Conservation (phyloP, 2,113 vertebrate genomes). For the Hyperopisus bebe region DNA sequence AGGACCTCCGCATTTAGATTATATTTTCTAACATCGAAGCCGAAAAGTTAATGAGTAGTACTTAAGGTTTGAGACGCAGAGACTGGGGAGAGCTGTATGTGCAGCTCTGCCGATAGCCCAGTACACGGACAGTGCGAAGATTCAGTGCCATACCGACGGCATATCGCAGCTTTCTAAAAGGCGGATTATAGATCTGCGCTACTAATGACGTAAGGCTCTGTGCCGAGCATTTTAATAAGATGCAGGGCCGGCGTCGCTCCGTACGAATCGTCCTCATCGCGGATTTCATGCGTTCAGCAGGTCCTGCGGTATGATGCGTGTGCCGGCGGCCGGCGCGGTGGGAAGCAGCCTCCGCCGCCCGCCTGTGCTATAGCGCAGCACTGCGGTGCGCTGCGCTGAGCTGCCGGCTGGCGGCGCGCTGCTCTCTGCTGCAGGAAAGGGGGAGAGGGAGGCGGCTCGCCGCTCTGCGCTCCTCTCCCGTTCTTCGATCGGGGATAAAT, state of each 20-base stretch:
- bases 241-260: not conserved
- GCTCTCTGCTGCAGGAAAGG: slow-evolving; percentile 59
- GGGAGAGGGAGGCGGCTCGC: slow-evolving; percentile 28
- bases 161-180: not conserved
- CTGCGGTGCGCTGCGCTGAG: slow-evolving; percentile 52
- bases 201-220: not conserved
- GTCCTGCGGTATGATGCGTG: not conserved
- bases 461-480: slow-evolving; percentile 21
- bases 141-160: not conserved
- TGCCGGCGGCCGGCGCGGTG: slow-evolving; percentile 51
- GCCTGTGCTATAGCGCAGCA: slow-evolving; percentile 68
- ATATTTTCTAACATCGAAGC: not conserved
- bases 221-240: not conserved
- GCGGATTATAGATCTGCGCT: not conserved
- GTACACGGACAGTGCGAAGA: not conserved
- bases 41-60: not conserved
- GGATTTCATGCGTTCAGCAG: not conserved
- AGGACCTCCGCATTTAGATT: not conserved
- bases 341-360: slow-evolving; percentile 28
- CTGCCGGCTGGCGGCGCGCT: slow-evolving; percentile 62
- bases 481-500: slow-evolving; percentile 27
- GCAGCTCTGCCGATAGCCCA: not conserved
- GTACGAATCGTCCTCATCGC: not conserved
- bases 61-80: not conserved
- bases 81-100: not conserved